Evolutionary conservation across 2,113 vertebrate species (phyloP).

Genomic region (Cynopterus brachyotis): DNA sequence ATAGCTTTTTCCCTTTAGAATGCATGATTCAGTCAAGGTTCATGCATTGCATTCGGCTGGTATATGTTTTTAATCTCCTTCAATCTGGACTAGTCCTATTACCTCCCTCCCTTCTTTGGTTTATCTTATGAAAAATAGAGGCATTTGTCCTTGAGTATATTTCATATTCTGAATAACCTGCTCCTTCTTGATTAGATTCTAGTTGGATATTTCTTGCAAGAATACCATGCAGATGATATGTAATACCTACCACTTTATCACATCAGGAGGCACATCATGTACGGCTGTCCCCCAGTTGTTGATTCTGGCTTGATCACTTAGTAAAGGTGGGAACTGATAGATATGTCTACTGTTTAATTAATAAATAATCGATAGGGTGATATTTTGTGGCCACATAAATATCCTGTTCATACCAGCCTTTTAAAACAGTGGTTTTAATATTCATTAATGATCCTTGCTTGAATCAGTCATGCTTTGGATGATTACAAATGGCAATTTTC

Average conservation of each 20-base stretch:
- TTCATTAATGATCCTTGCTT: not conserved
- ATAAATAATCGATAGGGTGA: not conserved
- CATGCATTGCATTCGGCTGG: not conserved
- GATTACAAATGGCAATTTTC: conserved; percentile 35
- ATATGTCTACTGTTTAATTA: not conserved
- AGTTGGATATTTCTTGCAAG: conserved; percentile 15
- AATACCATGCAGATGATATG: not conserved
- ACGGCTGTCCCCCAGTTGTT: not conserved
- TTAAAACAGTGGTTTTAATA: not conserved
- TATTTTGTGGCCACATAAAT: conserved; percentile 2
- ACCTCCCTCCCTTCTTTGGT: not conserved
- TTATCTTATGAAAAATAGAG: conserved; percentile 17
- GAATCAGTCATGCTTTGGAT: not conserved
- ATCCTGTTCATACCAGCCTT: not conserved
- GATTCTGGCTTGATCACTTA: conserved; percentile 2
- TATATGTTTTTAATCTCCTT: not conserved
- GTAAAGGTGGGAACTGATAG: not conserved
- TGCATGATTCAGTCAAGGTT: not conserved
- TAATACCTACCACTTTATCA: not conserved
- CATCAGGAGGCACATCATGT: not conserved
- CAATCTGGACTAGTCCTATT: not conserved
- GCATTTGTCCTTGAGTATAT: not conserved
- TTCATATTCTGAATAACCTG: not conserved
- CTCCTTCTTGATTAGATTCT: not conserved
- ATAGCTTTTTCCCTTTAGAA: not conserved